Percentiles rank a stretch among this genome's conserved stretches.
Conservation (phyloP, 2,888 invertebrate species). For the Phyto melanocephala region DNA sequence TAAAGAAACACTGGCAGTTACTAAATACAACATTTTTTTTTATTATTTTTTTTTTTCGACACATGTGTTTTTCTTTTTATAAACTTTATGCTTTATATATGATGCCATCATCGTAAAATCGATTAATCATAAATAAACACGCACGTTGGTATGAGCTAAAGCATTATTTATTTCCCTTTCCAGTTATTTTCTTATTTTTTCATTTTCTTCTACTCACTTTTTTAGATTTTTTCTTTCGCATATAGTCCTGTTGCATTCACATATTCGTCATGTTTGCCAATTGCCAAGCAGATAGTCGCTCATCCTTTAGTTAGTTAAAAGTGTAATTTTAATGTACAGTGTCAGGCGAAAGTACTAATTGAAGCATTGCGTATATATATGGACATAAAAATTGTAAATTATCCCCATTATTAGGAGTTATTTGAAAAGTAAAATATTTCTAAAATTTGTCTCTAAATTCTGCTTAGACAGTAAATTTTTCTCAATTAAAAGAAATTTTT, state of each 20-base stretch:
- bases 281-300: conserved; percentile 41
- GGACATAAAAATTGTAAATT: too few species aligned
- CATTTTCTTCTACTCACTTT: background rate
- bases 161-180: conserved; percentile 45
- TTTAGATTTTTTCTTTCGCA: background rate
- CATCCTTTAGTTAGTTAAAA: background rate
- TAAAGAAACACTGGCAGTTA: conserved; percentile 1
- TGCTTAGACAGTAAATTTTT: too few species aligned
- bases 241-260: conserved; percentile 24
- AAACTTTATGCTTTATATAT: conserved; percentile 49
- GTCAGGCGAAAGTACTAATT: background rate
- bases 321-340: background rate
- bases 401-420: too few species aligned
- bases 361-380: too few species aligned
- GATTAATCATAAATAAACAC: conserved; percentile 73
- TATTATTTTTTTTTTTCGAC: conserved; percentile 1
- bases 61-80: conserved; percentile 14
- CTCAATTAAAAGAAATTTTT: too few species aligned
- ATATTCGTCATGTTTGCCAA: conserved; percentile 55
- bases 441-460: too few species aligned
- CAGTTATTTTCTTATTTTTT: conserved; percentile 32
- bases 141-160: conserved; percentile 47
- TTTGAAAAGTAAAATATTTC: too few species aligned
- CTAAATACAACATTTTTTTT: conserved; percentile 15
- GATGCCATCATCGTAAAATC: conserved; percentile 69